phyloP scores from a whole-genome alignment of 2,797 vertebrate species.

The Eupleurogrammus muticus region DNA sequence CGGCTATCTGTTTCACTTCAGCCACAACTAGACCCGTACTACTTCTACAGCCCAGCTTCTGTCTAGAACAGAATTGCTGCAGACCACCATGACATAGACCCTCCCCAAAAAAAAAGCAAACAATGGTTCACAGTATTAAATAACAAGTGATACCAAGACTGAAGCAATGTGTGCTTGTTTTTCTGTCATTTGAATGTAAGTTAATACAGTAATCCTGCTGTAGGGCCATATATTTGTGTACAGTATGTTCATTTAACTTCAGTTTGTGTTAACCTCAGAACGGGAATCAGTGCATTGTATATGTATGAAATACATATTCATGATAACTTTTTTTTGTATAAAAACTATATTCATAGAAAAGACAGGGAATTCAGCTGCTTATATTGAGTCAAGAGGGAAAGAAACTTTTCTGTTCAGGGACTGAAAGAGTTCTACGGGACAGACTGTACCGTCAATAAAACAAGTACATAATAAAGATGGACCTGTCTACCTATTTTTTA shows the following conservation, averaged over 20 bases:
- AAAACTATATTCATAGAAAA: constrained; percentile 42
- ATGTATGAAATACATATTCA: constrained; percentile 76
- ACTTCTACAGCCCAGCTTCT: no score
- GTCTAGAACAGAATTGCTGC: no score
- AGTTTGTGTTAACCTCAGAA: constrained; percentile 72
- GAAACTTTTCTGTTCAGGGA: constrained; percentile 68
- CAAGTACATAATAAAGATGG: constrained; percentile 37
- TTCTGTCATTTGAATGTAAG: constrained; percentile 88
- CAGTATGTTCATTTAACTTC: constrained; percentile 65
- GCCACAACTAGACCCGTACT: no score
- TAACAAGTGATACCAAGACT: constrained; percentile 28
- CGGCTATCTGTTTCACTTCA: no score
- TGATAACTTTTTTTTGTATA: constrained; percentile 65
- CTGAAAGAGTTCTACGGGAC: constrained; percentile 72
- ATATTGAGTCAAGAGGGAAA: constrained; percentile 52
- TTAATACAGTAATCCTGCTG: constrained; percentile 75
- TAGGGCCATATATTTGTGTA: constrained; percentile 70
- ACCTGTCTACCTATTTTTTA: constrained; percentile 22
- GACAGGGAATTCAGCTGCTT: constrained; percentile 45
- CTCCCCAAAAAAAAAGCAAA: background rate
- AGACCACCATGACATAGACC: no score
- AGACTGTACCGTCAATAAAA: constrained; percentile 73
- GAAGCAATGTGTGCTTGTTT: constrained; percentile 24
- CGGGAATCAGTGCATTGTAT: constrained; percentile 78
- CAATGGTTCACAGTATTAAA: constrained; percentile 49